Conservation (phyloP, 2,113 vertebrate genomes). For the Bubo bubo region DNA sequence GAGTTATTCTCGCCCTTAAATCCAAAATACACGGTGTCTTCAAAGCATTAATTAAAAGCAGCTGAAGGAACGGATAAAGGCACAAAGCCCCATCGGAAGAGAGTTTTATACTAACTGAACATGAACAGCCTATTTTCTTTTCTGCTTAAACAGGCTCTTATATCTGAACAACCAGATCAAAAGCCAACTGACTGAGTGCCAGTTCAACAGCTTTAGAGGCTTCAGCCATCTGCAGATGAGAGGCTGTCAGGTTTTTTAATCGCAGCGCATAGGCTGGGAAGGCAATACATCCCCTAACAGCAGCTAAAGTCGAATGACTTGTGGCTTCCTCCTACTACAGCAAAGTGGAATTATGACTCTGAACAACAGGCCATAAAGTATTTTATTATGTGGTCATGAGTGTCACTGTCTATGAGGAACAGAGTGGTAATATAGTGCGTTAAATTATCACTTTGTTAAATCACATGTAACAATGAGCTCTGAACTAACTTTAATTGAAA, state of each 20-base stretch:
- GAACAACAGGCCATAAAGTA: constrained; percentile 38
- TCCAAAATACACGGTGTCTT: not conserved
- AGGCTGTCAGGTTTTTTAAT: constrained; percentile 49
- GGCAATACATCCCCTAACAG: not conserved
- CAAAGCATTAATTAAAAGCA: constrained; percentile 54
- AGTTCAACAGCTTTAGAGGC: constrained; percentile 45
- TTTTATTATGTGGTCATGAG: constrained; percentile 36
- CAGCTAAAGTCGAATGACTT: constrained; percentile 25
- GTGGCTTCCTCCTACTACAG: not conserved
- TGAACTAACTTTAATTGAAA: constrained; percentile 41
- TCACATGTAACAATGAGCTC: not conserved
- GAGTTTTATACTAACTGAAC: constrained; percentile 14
- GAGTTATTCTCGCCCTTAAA: constrained; percentile 4
- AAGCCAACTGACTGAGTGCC: constrained; percentile 51
- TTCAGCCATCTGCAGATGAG: constrained; percentile 24
- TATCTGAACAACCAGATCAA: constrained; percentile 46
- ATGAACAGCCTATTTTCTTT: constrained; percentile 30
- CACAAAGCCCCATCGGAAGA: not conserved
- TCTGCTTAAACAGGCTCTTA: constrained; percentile 22
- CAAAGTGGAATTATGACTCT: constrained; percentile 37
- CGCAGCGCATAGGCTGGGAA: not conserved
- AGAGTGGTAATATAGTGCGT: not conserved
- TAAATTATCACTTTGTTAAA: constrained; percentile 41
- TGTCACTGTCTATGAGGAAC: constrained; percentile 20
- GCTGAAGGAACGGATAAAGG: constrained; percentile 51